Base-by-base conservation (phyloP, 2,113 vertebrate species). In the Copsychus sechellarum region DNA sequence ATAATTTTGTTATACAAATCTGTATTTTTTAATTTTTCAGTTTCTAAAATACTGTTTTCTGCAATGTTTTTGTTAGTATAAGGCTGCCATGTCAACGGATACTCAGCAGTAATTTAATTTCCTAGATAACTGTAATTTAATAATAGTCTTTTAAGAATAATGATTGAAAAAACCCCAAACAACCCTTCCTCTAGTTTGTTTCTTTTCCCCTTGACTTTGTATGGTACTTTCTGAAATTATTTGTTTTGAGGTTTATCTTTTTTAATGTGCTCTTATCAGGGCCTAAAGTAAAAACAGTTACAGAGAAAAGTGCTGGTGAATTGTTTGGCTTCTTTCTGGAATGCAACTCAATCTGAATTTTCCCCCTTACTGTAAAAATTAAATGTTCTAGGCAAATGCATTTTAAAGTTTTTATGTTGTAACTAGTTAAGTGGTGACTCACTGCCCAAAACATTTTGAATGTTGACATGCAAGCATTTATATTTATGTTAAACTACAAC, bases 21-120 rank as follows among this genome's bases (percentile, higher is more conserved):
- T 77, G 26, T 43, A 16, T 42, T 92, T 90, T 56, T 70, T 28
- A 14, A 38, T 50, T 40, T 76, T 90, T 64, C 28, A 23, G 24
- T 72, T 90, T 87, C 74, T 72, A 8, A 74, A 92, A 74, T 21
- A 48, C 20, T 61, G 36, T 38, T 85, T 95, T 70, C 81, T 80
- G 24, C 50, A 40, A 9, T 82, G 40, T 73, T 90, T 86, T 80
- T 84, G 65, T 95, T 92, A 40, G 42, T 33, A 28, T 23, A 62
- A 43, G 58, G 62, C 81, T 92, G 36, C 79, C 71, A 33, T 73
- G 64, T 77, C 81, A 67, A 38, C 11, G 9, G 66, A 81, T 85
- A 73, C 43, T 91, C 48, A 84, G n/a, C 71, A 72, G 47, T 86
- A 83, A 84, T 90, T 91, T 81, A 45, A 86, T 76, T 95, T 93